phyloP scores from a whole-genome alignment of 2,113 vertebrate species.

The Martes martes region DNA sequence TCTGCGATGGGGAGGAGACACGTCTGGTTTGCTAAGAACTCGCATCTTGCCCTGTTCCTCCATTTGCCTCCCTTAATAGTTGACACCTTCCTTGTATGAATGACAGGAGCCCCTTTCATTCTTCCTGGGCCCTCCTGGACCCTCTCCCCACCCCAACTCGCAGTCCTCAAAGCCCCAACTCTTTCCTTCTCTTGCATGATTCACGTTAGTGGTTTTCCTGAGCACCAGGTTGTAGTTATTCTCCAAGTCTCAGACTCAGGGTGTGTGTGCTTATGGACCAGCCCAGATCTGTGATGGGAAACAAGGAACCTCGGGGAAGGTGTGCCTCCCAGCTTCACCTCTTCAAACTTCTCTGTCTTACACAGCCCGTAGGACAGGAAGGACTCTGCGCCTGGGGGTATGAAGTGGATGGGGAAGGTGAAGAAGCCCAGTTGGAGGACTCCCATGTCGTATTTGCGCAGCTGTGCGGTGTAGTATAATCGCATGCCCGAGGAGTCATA shows the following conservation, averaged over 20 bases:
- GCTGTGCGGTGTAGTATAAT: slow-evolving; percentile 79
- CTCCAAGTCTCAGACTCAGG: neutral
- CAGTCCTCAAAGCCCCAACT: neutral
- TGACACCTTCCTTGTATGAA: neutral
- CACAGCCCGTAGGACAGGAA: slow-evolving; percentile 85
- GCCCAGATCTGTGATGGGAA: neutral
- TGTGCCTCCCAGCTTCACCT: slow-evolving; percentile 73
- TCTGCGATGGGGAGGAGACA: slow-evolving; percentile 66
- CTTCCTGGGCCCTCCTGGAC: too few species aligned
- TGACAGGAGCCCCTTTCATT: neutral
- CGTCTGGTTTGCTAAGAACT: neutral
- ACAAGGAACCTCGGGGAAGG: neutral
- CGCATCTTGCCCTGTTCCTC: neutral
- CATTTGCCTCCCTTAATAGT: neutral
- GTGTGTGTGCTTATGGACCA: neutral
- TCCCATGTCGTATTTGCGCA: slow-evolving; percentile 81
- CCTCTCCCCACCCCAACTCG: neutral
- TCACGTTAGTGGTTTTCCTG: neutral
- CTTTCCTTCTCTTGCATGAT: neutral
- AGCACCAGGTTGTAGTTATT: neutral
- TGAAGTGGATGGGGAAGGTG: slow-evolving; percentile 72
- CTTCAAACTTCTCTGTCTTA: slow-evolving; percentile 81
- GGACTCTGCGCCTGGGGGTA: slow-evolving; percentile 83
- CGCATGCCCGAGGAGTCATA: slow-evolving; percentile 86
- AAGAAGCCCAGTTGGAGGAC: slow-evolving; percentile 81